Percentiles rank a stretch among this genome's conserved stretches.
Conservation (phyloP, 2,113 vertebrate genomes). For the Phodopus roborovskii region DNA sequence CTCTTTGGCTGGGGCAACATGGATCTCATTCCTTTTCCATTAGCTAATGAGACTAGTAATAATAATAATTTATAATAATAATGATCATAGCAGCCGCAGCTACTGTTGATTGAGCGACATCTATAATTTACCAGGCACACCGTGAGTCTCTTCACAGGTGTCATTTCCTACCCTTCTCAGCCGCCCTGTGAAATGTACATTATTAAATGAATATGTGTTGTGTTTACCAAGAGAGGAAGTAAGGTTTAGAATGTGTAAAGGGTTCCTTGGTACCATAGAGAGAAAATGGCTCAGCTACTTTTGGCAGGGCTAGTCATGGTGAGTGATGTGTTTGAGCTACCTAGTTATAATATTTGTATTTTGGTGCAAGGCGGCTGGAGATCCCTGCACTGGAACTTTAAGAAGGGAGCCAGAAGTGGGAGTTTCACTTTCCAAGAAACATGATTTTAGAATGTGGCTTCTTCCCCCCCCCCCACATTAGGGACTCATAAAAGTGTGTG, state of each 20-base stretch:
- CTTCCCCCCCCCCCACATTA: not conserved
- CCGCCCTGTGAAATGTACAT: not conserved
- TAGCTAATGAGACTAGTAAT: not conserved
- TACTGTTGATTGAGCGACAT: not conserved
- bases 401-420: not conserved
- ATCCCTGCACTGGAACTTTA: not conserved
- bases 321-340: not conserved
- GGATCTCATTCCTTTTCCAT: not conserved
- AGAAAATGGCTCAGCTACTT: not conserved
- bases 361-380: not conserved
- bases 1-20: not conserved
- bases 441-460: not conserved
- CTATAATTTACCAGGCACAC: not conserved
- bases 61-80: not conserved
- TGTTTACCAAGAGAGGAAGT: not conserved
- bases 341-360: not conserved
- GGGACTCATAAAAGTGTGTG: not conserved
- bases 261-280: not conserved
- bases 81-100: not conserved
- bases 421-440: conserved; percentile 7
- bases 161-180: not conserved
- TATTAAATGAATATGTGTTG: not conserved
- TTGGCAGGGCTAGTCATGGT: not conserved
- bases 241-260: not conserved
- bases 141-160: not conserved